These are phyloP conservation scores for Linyphia triangularis DNA, from an alignment of 2,888 invertebrate genomes.

Conservation along the genomic window DNA sequence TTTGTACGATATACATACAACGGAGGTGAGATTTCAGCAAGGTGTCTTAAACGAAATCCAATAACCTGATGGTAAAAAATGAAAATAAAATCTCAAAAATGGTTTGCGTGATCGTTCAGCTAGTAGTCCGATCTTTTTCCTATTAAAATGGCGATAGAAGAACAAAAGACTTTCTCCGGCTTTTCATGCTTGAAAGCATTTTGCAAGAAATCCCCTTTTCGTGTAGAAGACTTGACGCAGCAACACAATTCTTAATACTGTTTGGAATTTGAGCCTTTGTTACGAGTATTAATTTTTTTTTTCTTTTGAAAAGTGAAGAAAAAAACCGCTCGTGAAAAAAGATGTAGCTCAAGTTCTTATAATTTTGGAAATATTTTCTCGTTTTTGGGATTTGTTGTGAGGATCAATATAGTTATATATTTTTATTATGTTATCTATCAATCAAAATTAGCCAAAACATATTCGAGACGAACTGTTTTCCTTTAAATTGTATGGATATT, in stretches of 20 bases:
- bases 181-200: conserved; percentile 8
- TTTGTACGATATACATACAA: not conserved
- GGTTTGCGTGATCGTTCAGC: conserved; percentile 30
- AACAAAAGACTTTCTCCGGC: not conserved
- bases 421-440: too few relatives aligned
- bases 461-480: too few relatives aligned
- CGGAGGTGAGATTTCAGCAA: conserved; percentile 40
- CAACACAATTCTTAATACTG: not conserved
- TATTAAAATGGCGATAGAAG: not conserved
- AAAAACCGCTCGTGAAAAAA: not conserved
- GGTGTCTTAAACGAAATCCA: conserved; percentile 47
- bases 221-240: conserved; percentile 1
- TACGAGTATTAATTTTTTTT: not conserved
- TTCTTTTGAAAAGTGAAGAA: not conserved
- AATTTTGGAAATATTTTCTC: too few relatives aligned
- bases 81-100: conserved; percentile 35
- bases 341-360: too few relatives aligned
- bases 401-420: too few relatives aligned
- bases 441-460: too few relatives aligned
- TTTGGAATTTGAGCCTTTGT: not conserved
- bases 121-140: conserved; percentile 5
- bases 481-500: too few relatives aligned
- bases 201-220: not conserved
- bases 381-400: too few relatives aligned
- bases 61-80: conserved; percentile 29